Conservation (phyloP, 2,888 invertebrate genomes). For the Eupithecia subumbrata region DNA sequence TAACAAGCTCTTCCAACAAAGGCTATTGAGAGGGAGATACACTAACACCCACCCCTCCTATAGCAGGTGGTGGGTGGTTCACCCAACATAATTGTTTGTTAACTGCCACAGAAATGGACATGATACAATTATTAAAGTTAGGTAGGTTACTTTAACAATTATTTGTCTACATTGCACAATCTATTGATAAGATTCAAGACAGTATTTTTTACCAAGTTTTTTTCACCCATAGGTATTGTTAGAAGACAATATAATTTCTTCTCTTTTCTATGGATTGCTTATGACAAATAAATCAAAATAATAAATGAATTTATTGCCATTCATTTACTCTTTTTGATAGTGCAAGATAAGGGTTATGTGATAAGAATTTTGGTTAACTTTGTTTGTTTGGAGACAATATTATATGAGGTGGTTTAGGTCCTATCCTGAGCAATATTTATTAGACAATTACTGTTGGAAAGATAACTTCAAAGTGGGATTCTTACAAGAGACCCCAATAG, state of each 20-base stretch:
- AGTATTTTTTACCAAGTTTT: not conserved
- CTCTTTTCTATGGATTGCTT: not conserved
- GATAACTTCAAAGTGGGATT: constrained; percentile 1
- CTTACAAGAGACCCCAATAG: constrained; percentile 12
- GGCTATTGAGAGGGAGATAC: constrained; percentile 17
- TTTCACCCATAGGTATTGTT: not conserved
- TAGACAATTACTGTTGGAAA: not conserved
- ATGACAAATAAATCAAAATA: not conserved
- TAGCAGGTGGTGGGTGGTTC: constrained; percentile 19
- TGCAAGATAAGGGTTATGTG: constrained; percentile 34
- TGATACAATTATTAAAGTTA: not conserved
- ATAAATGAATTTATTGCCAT: constrained; percentile 36
- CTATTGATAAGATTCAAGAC: not conserved
- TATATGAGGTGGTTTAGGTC: not conserved
- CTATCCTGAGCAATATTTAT: not conserved
- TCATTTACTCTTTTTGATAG: constrained; percentile 35
- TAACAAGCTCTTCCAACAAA: constrained; percentile 22
- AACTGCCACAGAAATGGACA: not conserved
- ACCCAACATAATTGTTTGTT: not conserved
- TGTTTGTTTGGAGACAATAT: constrained; percentile 34
- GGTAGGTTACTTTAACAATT: not conserved
- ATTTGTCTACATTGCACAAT: not conserved
- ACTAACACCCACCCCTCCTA: constrained; percentile 7
- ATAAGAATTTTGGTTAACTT: constrained; percentile 39
- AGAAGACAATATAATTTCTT: not conserved